Base-by-base conservation (phyloP, 2,113 vertebrate genomes). In the Archilochus colubris region DNA sequence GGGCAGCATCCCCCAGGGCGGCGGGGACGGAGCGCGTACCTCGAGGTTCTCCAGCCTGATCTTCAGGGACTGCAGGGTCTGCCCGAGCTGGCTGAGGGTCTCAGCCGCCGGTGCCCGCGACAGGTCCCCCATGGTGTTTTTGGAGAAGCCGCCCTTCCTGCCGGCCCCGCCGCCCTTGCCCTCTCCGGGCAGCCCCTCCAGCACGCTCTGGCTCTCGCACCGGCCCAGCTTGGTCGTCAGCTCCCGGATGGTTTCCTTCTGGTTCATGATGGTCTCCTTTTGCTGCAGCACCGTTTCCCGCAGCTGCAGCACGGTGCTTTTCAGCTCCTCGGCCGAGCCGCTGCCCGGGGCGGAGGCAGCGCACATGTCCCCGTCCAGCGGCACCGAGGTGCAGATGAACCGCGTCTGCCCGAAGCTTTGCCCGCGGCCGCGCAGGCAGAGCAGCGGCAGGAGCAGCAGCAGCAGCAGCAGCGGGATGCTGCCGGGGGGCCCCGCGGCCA, bases 371-470 rank as follows among this genome's bases (percentile, higher is more conserved):
- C 98, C 98, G 96, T 99, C 99, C 97, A 98, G 98, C n/a, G 99
- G 99, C 96, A 99, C 99, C 81, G 99, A 99, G 94, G 99, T 99
- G 98, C 99, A 99, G 95, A 99, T 98, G 95, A 99, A 99, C 83
- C 99, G 99, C 67, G 98, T 99, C 96, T 98, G 99, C 88, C 98
- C 98, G 92, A 99, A 98, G 97, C 99, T 97, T 97, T 99, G 98
- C 17, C 97, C 97, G 28, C 97, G 97, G 63, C 97, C 97, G 81
- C 96, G 90, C 76, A 68, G 91, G 85, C 96, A 86, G 74, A 98
- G 92, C 82, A 98, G 92, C 82, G 95, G 80, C 67, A 89, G 96
- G 91, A 98, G 97, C 33, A 98, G 86, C 87, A 98, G 97, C 91
- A 98, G n/a, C n/a, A n/a, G 59, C 10, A 54, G 59, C 18, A 19